Evolutionary conservation across 2,113 vertebrate species (phyloP).

Genomic region (Acrocephalus arundinaceus): DNA sequence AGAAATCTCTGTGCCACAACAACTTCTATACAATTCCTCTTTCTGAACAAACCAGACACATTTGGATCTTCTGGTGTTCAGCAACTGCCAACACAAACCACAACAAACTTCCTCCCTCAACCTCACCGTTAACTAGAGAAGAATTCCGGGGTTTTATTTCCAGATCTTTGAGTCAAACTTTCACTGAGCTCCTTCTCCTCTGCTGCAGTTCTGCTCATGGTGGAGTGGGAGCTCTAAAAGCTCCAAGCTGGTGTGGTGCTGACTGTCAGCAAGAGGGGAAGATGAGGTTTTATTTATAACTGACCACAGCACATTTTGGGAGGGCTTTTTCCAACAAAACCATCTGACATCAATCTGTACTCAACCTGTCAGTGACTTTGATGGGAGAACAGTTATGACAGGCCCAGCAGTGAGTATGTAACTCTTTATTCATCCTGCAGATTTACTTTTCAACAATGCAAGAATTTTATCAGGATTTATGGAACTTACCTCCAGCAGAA

Average conservation of each 20-base stretch:
- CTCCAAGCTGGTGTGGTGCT: not conserved
- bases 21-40: not conserved
- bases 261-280: not conserved
- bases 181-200: not conserved
- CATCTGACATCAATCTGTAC: not conserved
- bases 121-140: not conserved
- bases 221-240: not conserved
- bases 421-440: not conserved
- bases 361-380: not conserved
- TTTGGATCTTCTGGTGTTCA: not conserved
- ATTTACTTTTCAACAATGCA: conserved; percentile 1
- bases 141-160: not conserved
- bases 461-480: conserved; percentile 22
- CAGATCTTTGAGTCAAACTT: not conserved
- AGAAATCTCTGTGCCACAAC: not conserved
- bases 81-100: not conserved
- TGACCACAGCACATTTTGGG: not conserved
- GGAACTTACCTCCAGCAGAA: not conserved
- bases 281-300: not conserved
- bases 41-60: not conserved
- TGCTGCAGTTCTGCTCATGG: not conserved
- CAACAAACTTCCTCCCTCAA: not conserved
- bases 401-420: not conserved
- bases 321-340: not conserved
- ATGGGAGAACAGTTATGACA: not conserved